Evolutionary conservation across 2,113 vertebrate species (phyloP), one percentile per base, ranked within the genome.

Genomic region (Sinocyclocheilus grahami): DNA sequence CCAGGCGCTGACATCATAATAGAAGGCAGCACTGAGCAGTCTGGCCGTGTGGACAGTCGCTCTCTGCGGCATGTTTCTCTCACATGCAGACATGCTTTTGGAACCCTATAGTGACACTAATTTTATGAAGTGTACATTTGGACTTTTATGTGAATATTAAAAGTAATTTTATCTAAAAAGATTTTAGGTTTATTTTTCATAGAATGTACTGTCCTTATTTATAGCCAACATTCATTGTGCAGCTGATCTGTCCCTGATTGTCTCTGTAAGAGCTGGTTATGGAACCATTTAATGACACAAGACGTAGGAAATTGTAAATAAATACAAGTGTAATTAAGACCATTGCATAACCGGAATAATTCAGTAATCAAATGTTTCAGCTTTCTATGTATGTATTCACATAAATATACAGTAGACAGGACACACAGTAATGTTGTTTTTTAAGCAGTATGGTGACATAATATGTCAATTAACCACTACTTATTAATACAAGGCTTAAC

Each of bases 1-100:
- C 76, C n/a, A 90, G 90, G 94, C 92, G 94, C 92, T 95, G 94
- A 95, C 95, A 95, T 94, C 90, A 92, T 93, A 95, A 95, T 94
- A 93, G 94, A 94, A 93, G 90, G 92, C 92, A 91, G 85, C 86
- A 85, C 74, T 30, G 76, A 88, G 90, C 90, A 83, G 90, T 88
- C 87, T 89, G 86, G 87, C 90, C 81, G 89, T 89, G 89, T 81
- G 90, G 91, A 90, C 90, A 88, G 30, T 88, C 71, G 1, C 37
- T 20, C 75, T 37, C 69, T 79, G 51, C 81, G 20, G 71, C 24
- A 76, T 65, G 24, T 62, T 33, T 76, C 46, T 77, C 37, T 58
- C 11, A 60, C 18, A 46, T 79, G 18, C 24, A 42, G 18, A 67
- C 5, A 6, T 5, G 16, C 60, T 82, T 82, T 82, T 67, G 37